Conservation (phyloP, 2,113 vertebrate genomes). For the Saccopteryx leptura region DNA sequence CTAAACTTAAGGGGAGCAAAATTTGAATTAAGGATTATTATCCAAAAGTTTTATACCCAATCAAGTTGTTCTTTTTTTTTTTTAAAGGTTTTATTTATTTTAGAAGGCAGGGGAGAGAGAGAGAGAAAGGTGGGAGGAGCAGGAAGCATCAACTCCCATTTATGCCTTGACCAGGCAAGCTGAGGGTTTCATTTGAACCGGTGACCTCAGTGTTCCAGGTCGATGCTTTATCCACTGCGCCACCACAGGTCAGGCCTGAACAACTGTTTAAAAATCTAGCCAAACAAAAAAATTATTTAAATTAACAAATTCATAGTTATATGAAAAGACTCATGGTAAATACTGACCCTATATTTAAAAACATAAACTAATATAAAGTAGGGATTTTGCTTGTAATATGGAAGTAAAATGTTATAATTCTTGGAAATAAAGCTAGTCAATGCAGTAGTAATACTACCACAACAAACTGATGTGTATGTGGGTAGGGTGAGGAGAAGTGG, state of each 20-base stretch:
- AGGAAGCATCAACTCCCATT: no score
- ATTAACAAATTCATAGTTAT: not conserved
- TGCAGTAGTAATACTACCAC: not conserved
- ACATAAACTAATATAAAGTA: not conserved
- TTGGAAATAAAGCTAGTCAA: constrained; percentile 31
- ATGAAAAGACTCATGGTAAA: not conserved
- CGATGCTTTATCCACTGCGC: no score
- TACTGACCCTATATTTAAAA: not conserved
- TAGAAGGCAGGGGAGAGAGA: no score
- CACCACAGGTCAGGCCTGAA: no score
- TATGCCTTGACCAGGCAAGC: no score
- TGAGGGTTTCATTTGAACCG: no score
- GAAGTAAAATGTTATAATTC: not conserved
- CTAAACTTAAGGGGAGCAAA: not conserved
- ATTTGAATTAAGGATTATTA: not conserved
- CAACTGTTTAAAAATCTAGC: not conserved
- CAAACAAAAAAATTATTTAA: not conserved
- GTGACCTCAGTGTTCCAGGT: no score
- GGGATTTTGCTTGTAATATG: not conserved
- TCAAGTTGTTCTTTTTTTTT: not conserved
- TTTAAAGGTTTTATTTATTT: no score
- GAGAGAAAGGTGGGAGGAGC: no score
- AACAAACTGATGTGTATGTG: not conserved
- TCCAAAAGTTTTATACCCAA: not conserved
- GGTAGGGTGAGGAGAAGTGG: not conserved